Evolutionary conservation across 2,797 vertebrate genomes (phyloP).

Genomic region (Psittacula echo): DNA sequence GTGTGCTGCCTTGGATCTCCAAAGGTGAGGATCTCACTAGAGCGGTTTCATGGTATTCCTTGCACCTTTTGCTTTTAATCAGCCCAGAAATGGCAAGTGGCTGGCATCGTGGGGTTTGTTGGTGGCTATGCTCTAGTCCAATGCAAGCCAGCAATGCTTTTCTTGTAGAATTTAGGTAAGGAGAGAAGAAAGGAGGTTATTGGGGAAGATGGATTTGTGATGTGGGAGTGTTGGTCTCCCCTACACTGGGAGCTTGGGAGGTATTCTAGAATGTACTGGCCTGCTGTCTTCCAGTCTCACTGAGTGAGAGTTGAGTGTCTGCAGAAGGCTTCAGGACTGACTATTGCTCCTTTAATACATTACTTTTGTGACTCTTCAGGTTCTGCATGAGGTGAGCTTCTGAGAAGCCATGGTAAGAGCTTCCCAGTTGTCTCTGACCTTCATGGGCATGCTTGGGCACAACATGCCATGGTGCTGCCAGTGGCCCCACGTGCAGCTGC

Average conservation of each 20-base stretch:
- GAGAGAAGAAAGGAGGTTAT: not conserved
- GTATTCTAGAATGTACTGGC: not conserved
- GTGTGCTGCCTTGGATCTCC: not conserved
- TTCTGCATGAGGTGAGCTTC: not conserved
- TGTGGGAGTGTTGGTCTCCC: not conserved
- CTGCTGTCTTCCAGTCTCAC: not conserved
- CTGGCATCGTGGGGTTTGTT: rapidly evolving
- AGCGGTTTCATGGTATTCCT: not conserved
- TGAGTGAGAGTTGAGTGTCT: not conserved
- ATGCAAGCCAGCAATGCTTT: not conserved
- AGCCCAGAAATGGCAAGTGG: not conserved
- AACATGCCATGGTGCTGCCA: rapidly evolving
- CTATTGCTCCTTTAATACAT: not conserved
- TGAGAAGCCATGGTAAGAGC: not conserved
- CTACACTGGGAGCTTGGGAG: not conserved
- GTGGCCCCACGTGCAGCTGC: not conserved
- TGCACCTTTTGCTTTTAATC: not conserved
- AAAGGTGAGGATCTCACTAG: not conserved
- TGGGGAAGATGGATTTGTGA: not conserved
- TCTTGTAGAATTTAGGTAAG: not conserved
- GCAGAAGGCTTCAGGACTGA: not conserved
- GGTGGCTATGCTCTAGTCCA: not conserved
- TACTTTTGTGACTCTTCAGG: not conserved
- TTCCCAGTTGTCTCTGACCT: not conserved
- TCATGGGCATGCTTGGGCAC: not conserved